Evolutionary conservation across 2,797 vertebrate genomes (phyloP).

Genomic region (Parotocinclus haroldoi): DNA sequence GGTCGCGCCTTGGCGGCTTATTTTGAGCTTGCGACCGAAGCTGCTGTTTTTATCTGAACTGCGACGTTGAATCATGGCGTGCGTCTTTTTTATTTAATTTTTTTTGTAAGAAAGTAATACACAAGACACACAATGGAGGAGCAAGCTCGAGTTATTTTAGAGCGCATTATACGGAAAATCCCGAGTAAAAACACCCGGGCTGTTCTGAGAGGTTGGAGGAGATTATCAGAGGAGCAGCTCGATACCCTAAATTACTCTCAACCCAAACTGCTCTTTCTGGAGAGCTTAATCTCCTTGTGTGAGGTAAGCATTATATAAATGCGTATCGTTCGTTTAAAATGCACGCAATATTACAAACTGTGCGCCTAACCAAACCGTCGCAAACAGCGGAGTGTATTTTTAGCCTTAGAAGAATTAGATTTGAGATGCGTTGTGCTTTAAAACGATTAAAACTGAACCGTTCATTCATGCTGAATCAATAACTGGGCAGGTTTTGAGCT

Average conservation of each 20-base stretch:
- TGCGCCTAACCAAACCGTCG: no score
- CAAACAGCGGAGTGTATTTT: no score
- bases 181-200: background rate
- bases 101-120: background rate
- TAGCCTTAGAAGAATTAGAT: no score
- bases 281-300: background rate
- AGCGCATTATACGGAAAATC: background rate
- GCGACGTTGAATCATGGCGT: background rate
- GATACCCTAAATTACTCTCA: background rate
- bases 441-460: no score
- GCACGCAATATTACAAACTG: no score
- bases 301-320: background rate
- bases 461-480: no score
- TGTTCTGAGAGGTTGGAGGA: background rate
- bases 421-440: no score
- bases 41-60: no score
- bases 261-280: background rate
- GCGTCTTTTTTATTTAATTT: background rate
- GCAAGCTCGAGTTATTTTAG: background rate
- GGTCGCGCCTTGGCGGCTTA: no score
- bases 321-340: no score
- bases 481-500: no score
- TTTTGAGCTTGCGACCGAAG: background rate
- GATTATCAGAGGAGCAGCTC: background rate
- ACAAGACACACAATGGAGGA: constrained; percentile 32